phyloP scores from a whole-genome alignment of 2,113 vertebrate genomes.

The Diphyllodes magnificus region DNA sequence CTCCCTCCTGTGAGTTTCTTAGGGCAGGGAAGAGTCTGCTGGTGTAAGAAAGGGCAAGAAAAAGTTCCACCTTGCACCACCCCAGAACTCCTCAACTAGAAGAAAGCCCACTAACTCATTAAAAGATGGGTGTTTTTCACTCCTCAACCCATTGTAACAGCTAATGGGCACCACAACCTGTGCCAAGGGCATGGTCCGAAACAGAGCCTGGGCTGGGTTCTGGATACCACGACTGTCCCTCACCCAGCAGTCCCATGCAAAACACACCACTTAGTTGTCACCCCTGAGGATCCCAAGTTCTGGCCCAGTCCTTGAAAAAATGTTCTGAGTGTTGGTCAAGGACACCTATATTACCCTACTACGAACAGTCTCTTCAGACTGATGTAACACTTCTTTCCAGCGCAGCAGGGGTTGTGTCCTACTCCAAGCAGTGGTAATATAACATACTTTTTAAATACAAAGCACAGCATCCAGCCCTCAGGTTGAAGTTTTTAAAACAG shows the following conservation, averaged over 20 bases:
- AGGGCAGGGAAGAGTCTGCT: neutral
- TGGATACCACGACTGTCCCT: fast-evolving
- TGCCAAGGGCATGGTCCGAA: neutral
- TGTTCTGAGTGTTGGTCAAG: neutral
- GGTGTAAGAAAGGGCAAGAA: neutral
- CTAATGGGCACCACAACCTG: neutral
- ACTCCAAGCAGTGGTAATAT: neutral
- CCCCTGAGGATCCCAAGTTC: neutral
- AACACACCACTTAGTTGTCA: neutral
- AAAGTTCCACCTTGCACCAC: neutral
- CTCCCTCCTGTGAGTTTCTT: neutral
- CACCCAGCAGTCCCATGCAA: neutral
- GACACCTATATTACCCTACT: neutral
- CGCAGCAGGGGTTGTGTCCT: neutral
- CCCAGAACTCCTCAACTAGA: neutral
- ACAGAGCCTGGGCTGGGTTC: neutral
- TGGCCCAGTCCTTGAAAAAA: neutral
- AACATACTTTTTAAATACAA: neutral
- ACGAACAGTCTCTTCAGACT: neutral
- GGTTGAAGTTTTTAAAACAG: neutral
- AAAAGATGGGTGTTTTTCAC: neutral
- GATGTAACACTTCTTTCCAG: neutral
- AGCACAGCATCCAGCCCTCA: neutral
- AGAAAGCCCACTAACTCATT: neutral
- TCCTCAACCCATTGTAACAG: neutral